A percentile compares a stretch with the other conserved stretches of the same genome.
These are phyloP conservation scores for Himalopsyche japonica DNA, from an alignment of 2,888 invertebrate species.

Conservation along the genomic window DNA sequence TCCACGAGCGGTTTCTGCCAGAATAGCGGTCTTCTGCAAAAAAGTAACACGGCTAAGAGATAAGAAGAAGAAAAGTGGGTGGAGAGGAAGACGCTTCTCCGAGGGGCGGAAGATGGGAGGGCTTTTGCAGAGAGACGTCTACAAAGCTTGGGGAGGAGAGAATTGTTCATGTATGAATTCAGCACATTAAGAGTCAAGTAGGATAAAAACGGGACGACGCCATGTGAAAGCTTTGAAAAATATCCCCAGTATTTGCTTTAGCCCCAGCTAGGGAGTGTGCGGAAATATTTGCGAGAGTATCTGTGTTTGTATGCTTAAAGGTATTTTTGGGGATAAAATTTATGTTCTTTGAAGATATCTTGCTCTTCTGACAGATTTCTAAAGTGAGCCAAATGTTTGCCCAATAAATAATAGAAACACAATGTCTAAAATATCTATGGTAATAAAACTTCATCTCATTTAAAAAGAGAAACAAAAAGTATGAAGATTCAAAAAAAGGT, in stretches of 20 bases:
- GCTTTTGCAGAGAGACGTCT: not conserved
- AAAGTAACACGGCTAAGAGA: conserved; percentile 38
- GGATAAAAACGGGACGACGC: conserved; percentile 57
- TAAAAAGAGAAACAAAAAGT: too few species aligned
- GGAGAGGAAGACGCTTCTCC: not conserved
- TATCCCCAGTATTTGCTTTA: conserved; percentile 48
- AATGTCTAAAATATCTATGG: not conserved
- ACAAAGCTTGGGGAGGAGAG: conserved; percentile 30
- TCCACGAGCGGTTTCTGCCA: conserved; percentile 34
- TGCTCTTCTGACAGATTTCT: not conserved
- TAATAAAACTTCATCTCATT: too few species aligned
- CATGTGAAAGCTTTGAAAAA: conserved; percentile 55
- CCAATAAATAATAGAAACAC: not conserved
- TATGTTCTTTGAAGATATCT: not conserved
- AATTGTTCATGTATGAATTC: conserved; percentile 73
- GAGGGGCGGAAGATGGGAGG: conserved; percentile 1
- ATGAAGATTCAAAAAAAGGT: too few species aligned
- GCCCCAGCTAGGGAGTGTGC: not conserved
- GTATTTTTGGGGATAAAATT: not conserved
- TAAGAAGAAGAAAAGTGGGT: conserved; percentile 31
- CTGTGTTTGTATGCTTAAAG: not conserved
- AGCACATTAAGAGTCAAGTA: conserved; percentile 71
- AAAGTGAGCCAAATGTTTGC: not conserved
- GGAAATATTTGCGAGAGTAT: not conserved
- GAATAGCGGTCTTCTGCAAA: conserved; percentile 35